A percentile compares a stretch with the other conserved stretches of the same genome.
Evolutionary conservation across 2,113 vertebrate species (phyloP).

Genomic region (Saccopteryx leptura): DNA sequence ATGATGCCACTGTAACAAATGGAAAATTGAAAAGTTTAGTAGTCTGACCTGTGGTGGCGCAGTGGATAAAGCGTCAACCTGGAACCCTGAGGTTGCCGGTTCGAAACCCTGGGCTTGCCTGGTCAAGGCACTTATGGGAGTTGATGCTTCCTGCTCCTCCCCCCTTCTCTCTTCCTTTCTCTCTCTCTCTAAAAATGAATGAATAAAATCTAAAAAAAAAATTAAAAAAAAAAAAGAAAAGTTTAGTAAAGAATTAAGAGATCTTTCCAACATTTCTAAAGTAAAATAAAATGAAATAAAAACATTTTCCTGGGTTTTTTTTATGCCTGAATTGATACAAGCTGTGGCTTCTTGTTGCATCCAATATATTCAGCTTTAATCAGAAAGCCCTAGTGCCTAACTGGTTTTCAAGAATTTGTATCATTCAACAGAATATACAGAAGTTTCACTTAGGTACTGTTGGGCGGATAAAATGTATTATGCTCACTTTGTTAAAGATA

Average conservation of each 20-base stretch:
- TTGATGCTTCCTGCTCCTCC: no score
- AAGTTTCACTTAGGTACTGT: not conserved
- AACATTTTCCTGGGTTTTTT: not conserved
- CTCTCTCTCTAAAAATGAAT: no score
- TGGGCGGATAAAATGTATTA: no score
- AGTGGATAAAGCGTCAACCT: no score
- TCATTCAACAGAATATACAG: not conserved
- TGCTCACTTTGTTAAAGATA: no score
- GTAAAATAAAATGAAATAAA: not conserved
- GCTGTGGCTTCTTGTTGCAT: not conserved
- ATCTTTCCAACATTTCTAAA: not conserved
- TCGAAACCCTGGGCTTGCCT: no score
- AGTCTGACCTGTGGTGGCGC: no score
- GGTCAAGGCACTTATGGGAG: no score
- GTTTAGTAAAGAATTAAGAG: not conserved
- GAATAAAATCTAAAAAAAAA: no score
- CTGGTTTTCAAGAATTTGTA: slow-evolving; percentile 1
- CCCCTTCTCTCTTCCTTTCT: no score
- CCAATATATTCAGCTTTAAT: not conserved
- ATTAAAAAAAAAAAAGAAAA: no score
- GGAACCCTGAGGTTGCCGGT: no score
- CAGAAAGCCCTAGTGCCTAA: not conserved
- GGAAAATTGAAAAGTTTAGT: not conserved
- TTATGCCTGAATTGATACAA: slow-evolving; percentile 45
- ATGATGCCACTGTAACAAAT: not conserved